These are phyloP conservation scores for Stenchaetothrips biformis DNA, from an alignment of 2,888 invertebrate genomes.

Conservation along the genomic window DNA sequence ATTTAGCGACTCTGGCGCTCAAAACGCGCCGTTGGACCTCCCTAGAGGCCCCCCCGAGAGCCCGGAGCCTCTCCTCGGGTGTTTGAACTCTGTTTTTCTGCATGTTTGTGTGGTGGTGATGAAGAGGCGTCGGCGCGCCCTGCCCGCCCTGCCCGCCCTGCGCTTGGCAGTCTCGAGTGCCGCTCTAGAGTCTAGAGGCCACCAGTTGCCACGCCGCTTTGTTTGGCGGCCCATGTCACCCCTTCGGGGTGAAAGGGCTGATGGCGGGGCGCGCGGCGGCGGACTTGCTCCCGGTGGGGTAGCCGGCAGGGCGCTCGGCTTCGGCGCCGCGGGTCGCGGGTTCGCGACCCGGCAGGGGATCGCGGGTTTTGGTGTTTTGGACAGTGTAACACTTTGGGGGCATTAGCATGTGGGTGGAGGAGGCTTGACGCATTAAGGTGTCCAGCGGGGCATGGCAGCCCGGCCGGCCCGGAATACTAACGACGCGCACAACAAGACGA, in stretches of 20 bases:
- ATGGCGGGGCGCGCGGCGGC: too few species aligned
- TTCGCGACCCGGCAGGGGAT: too few species aligned
- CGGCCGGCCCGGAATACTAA: background rate
- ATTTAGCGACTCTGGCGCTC: too few species aligned
- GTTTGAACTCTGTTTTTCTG: too few species aligned
- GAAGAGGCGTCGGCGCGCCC: background rate
- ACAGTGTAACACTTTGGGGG: background rate
- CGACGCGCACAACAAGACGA: background rate
- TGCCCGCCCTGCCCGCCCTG: background rate
- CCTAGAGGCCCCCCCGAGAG: too few species aligned
- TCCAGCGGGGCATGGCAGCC: background rate
- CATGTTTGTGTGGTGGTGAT: background rate
- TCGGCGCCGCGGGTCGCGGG: too few species aligned
- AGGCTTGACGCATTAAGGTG: constrained; percentile 3
- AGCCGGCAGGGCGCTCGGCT: too few species aligned
- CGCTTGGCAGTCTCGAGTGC: background rate
- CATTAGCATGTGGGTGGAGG: constrained; percentile 16
- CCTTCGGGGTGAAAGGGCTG: too few species aligned
- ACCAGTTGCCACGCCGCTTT: background rate
- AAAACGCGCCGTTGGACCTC: too few species aligned
- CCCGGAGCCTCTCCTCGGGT: too few species aligned
- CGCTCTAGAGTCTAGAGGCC: background rate
- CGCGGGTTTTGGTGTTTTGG: too few species aligned
- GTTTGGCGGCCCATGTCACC: background rate
- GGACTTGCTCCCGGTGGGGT: too few species aligned